Evolutionary conservation across 2,888 invertebrate species (phyloP).

Genomic region (Baronia brevicornis): DNA sequence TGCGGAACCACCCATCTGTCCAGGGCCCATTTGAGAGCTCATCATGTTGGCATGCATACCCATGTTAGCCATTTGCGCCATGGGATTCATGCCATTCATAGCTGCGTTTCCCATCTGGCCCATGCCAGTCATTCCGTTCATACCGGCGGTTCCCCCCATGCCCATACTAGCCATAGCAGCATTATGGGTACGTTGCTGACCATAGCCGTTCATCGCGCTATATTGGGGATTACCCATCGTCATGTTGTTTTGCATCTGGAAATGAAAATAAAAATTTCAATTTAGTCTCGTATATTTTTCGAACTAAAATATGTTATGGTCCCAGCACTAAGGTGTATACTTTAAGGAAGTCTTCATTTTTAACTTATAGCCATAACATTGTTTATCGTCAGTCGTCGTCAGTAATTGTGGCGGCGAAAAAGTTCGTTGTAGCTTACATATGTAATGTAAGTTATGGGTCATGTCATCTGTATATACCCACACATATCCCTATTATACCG

Average conservation of each 20-base stretch:
- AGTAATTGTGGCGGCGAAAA: neutral
- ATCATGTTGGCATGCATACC: slow-evolving; percentile 82
- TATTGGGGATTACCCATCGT: slow-evolving; percentile 79
- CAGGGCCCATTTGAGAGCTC: slow-evolving; percentile 80
- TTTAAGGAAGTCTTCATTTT: neutral
- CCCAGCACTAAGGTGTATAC: neutral
- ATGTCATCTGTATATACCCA: too few relatives aligned
- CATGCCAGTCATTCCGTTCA: slow-evolving; percentile 79
- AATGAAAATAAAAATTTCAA: slow-evolving; percentile 22
- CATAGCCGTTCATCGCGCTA: slow-evolving; percentile 76
- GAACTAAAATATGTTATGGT: neutral
- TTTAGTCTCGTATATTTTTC: neutral
- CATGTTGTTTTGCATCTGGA: slow-evolving; percentile 80
- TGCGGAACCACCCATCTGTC: slow-evolving; percentile 79
- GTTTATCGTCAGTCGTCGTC: neutral
- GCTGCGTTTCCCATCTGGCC: slow-evolving; percentile 74
- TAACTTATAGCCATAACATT: neutral
- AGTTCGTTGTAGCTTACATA: too few relatives aligned
- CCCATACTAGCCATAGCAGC: slow-evolving; percentile 72
- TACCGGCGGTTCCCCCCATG: slow-evolving; percentile 70
- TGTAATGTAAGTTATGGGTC: too few relatives aligned
- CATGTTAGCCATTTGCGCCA: slow-evolving; percentile 85
- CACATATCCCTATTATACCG: too few relatives aligned
- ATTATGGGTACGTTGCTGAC: slow-evolving; percentile 75
- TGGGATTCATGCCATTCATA: slow-evolving; percentile 84